Evolutionary conservation across 2,888 invertebrate species (phyloP).

Genomic region (Silvanus unidentatus): DNA sequence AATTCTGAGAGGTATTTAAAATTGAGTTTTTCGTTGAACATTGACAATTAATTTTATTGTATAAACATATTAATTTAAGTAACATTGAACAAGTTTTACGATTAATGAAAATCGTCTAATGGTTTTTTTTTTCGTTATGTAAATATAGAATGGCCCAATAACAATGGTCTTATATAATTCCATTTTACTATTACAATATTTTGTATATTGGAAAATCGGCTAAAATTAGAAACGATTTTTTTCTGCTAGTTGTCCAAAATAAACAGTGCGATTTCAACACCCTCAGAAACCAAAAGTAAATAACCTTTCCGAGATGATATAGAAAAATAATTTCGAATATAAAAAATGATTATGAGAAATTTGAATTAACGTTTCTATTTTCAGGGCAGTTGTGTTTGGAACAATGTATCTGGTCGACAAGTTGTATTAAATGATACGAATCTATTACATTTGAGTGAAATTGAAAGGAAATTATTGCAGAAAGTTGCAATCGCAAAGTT

Average conservation of each 20-base stretch:
- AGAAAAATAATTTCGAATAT: neutral
- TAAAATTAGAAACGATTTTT: no score
- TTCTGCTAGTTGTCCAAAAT: slow-evolving; percentile 7
- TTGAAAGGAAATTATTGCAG: slow-evolving; percentile 74
- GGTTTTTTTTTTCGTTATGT: no score
- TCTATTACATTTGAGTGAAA: slow-evolving; percentile 68
- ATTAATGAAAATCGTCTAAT: no score
- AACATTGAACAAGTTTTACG: no score
- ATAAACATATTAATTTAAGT: no score
- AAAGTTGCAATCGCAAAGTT: slow-evolving; percentile 81
- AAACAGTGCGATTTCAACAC: slow-evolving; percentile 1
- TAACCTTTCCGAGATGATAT: no score
- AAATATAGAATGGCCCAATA: no score
- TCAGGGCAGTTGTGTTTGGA: slow-evolving; percentile 77
- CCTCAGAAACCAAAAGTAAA: no score
- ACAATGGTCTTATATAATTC: no score
- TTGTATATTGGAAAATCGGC: no score
- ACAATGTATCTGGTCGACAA: slow-evolving; percentile 60
- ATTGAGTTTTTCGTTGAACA: neutral
- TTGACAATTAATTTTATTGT: slow-evolving; percentile 1
- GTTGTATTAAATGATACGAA: slow-evolving; percentile 66
- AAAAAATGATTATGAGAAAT: neutral
- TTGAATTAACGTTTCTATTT: slow-evolving; percentile 10
- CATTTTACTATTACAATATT: no score
- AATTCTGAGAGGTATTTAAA: neutral